These are phyloP conservation scores for Galeopterus variegatus DNA, from an alignment of 2,113 vertebrate species.

Conservation along the genomic window DNA sequence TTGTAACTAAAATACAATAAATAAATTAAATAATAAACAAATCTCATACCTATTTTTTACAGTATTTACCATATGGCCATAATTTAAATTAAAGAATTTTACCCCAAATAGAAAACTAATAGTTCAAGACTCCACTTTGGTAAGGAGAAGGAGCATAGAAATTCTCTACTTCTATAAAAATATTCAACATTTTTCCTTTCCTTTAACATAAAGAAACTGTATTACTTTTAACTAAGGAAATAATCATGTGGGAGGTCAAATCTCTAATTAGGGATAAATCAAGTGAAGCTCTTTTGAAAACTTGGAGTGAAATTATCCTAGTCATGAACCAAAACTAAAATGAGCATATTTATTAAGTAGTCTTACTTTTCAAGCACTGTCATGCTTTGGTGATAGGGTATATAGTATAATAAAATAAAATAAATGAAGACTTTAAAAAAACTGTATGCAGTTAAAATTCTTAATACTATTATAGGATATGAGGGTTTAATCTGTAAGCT, in stretches of 20 bases:
- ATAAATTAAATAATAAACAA: conserved; percentile 53
- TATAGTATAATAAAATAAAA: conserved; percentile 31
- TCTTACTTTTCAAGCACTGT: conserved; percentile 25
- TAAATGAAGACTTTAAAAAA: not conserved
- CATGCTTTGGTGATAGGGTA: not conserved
- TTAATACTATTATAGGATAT: conserved; percentile 28
- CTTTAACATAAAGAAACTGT: conserved; percentile 37
- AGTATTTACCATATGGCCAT: not conserved
- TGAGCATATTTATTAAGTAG: not conserved
- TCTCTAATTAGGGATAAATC: not conserved
- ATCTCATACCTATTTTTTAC: conserved; percentile 53
- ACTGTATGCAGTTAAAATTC: conserved; percentile 24
- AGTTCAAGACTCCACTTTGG: conserved; percentile 24
- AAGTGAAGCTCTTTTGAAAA: not conserved
- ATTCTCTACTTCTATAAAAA: conserved; percentile 59
- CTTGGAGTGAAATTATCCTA: conserved; percentile 51
- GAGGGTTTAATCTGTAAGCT: not conserved
- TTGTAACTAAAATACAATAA: conserved; percentile 66
- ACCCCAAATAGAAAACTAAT: not conserved
- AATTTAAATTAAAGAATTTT: conserved; percentile 61
- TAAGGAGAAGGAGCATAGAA: not conserved
- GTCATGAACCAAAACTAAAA: conserved; percentile 29
- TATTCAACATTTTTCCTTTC: conserved; percentile 31
- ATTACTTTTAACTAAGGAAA: conserved; percentile 49
- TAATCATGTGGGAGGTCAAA: conserved; percentile 40